Evolutionary conservation across 2,797 vertebrate genomes (phyloP).

Genomic region (Limosa lapponica): DNA sequence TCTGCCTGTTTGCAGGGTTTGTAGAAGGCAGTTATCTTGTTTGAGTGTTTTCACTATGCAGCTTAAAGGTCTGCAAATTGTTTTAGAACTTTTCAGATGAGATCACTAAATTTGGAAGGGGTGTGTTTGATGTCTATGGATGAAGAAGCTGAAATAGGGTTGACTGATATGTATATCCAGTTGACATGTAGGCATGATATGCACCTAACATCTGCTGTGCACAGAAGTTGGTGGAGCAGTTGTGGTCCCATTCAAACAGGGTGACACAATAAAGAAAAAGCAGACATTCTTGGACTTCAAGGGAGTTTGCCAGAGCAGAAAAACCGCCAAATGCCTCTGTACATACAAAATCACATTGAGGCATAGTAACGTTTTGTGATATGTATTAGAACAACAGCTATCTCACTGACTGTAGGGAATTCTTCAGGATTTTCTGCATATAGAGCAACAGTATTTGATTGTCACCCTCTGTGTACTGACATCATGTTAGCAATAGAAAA

Average conservation of each 20-base stretch:
- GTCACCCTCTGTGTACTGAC: not conserved
- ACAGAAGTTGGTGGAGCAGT: not conserved
- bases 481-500: not conserved
- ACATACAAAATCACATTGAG: not conserved
- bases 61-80: not conserved
- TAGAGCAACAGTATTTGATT: not conserved
- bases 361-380: not conserved
- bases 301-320: not conserved
- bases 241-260: not conserved
- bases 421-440: not conserved
- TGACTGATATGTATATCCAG: not conserved
- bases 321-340: not conserved
- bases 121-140: not conserved
- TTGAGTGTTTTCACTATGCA: not conserved
- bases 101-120: not conserved
- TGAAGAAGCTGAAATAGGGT: not conserved
- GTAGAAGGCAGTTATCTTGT: not conserved
- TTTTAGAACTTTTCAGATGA: not conserved
- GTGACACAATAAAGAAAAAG: not conserved
- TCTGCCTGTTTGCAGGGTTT: not conserved
- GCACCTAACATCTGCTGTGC: not conserved
- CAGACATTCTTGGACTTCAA: not conserved
- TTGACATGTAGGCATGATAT: rapidly evolving
- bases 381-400: not conserved
- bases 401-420: not conserved